A percentile compares a stretch with the other conserved stretches of the same genome.
These are phyloP conservation scores for Pantelozetes paolii DNA, from an alignment of 2,888 invertebrate genomes.

Conservation along the genomic window DNA sequence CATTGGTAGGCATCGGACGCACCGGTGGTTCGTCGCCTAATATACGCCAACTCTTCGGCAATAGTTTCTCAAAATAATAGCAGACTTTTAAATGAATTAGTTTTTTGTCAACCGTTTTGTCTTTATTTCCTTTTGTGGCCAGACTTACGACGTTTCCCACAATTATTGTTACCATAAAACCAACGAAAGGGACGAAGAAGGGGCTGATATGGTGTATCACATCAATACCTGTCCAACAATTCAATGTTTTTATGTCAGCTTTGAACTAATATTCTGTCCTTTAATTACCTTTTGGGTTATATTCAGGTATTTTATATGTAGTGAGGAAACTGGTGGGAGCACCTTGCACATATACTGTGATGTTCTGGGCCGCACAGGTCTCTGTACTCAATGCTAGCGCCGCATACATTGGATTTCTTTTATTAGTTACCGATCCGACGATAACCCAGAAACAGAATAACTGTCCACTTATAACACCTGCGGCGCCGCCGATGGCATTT, in stretches of 20 bases:
- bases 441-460: conserved; percentile 36
- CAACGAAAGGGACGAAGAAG: conserved; percentile 28
- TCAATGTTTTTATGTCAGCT: neutral
- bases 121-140: neutral
- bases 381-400: conserved; percentile 29
- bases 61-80: neutral
- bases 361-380: conserved; percentile 36
- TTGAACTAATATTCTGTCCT: neutral
- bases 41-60: conserved; percentile 19
- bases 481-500: conserved; percentile 35
- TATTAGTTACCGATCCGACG: conserved; percentile 33
- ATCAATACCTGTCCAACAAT: neutral
- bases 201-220: conserved; percentile 34
- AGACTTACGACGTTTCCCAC: conserved; percentile 34
- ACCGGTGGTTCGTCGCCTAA: neutral
- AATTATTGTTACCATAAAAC: conserved; percentile 25
- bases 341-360: neutral
- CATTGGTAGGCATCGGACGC: neutral
- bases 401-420: conserved; percentile 21
- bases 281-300: conserved; percentile 32
- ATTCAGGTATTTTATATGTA: conserved; percentile 28
- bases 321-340: neutral
- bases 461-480: conserved; percentile 38
- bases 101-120: conserved; percentile 37
- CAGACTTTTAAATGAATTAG: neutral